Evolutionary conservation across 1,140 invertebrate genomes (phyloP), one percentile per base, ranked within the genome.

Genomic region (Cataglyphis hispanica): DNA sequence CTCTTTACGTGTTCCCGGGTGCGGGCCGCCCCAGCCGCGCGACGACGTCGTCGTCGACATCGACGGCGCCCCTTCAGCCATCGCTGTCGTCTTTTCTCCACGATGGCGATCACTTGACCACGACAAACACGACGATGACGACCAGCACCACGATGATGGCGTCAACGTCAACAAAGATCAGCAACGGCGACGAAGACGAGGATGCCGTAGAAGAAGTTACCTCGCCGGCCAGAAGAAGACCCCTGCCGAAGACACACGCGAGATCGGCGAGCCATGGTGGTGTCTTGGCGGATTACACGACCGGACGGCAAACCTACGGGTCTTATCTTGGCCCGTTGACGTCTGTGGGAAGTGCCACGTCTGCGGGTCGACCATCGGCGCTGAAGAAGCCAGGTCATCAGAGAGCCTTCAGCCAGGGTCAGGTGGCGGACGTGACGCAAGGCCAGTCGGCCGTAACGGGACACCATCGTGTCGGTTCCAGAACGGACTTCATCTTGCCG

Each of bases 401-500:
- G 90, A 96, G 98, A 60, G 98, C 98, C 6, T 97, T 98, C 91
- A 98, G 97, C 5, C 98, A 98, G 91, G 98, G 98, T 5, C 97
- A 98, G 93, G 98, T 98, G 74, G 96, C 96, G 13, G 97, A 97
- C 87, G 91, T 95, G 53, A 69, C 76, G 37, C 89, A 95, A 0
- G 95, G 95, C 34, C 95, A 95, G 31, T 85, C 92, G 78, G 91
- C 94, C 80, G 92, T 95, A 27, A 95, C 95, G 27, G 97, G 97
- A 1, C 98, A 98, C 94, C 97, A 96, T 90, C 96, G 98, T 19
- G 96, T 97, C n/a, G 97, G 97, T 40, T 98, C 97, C 84, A 97
- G 97, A 92, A 98, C 98, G 1, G 98, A 98, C 89, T 98, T 98
- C 90, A 98, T 98, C 61, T 95, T 98, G 40, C 98, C 98, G 1